phyloP scores from a whole-genome alignment of 2,888 invertebrate genomes.

The Pyrrhosoma nymphula region DNA sequence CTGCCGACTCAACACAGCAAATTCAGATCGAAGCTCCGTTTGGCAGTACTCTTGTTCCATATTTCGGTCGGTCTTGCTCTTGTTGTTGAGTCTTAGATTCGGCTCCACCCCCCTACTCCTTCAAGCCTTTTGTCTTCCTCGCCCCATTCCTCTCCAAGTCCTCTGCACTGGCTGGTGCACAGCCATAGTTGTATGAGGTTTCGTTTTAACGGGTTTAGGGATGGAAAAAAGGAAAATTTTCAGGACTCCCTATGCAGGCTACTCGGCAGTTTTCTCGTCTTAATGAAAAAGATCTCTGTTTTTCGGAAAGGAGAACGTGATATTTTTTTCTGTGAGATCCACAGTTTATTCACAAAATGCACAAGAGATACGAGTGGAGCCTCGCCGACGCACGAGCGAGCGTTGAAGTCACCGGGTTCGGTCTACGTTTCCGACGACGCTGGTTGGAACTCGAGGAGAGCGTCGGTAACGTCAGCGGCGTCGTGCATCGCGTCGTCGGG shows the following conservation, averaged over 20 bases:
- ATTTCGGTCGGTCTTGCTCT: slow-evolving; percentile 42
- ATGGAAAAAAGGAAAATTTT: neutral
- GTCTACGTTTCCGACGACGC: slow-evolving; percentile 73
- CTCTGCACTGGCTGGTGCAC: neutral
- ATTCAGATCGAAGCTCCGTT: slow-evolving; percentile 61
- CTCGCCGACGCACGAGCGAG: slow-evolving; percentile 70
- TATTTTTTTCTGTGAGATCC: neutral
- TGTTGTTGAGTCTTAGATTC: slow-evolving; percentile 14
- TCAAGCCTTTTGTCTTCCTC: neutral
- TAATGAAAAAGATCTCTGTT: neutral
- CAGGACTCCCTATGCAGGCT: neutral
- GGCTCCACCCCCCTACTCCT: neutral
- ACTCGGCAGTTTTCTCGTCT: neutral
- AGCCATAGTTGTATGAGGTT: neutral
- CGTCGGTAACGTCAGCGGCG: slow-evolving; percentile 66
- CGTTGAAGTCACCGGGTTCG: slow-evolving; percentile 71
- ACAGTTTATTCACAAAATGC: slow-evolving; percentile 34
- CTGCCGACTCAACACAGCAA: slow-evolving; percentile 23
- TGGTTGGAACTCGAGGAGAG: slow-evolving; percentile 73
- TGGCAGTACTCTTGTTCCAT: slow-evolving; percentile 59
- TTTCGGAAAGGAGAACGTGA: neutral
- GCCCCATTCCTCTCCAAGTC: neutral
- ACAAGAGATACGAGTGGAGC: slow-evolving; percentile 71
- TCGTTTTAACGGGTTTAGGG: neutral
- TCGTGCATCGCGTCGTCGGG: neutral